Base-by-base conservation (phyloP, 2,888 invertebrate species). In the Blastobasis lacticolella region DNA sequence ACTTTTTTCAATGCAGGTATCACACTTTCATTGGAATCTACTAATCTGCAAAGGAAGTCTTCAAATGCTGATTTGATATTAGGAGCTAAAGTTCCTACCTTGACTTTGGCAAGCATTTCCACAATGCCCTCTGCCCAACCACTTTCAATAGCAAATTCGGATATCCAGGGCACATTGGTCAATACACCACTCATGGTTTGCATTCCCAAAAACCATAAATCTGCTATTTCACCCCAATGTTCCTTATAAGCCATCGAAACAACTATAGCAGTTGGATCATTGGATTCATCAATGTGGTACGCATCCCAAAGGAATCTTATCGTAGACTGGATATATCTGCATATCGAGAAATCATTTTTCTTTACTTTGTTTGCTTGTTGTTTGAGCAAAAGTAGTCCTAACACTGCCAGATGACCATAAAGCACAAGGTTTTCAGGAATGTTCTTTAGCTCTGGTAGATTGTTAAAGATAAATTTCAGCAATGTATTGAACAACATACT, bases 301-400 rank as follows among this genome's bases (percentile, higher is more conserved):
- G 97, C 97, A 82, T 97, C 96, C 97, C 97, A 97, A 4, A 97
- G 84, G 74, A 97, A 97, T 59, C 96, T 90, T 57, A 97, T 96
- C 10, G 96, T 95, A 1, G 95, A 93, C 73, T 95, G 95, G 57
- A 96, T 94, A 70, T 95, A 97, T 49, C 95, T 92, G 67, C 95
- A 96, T 63, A 96, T 95, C 9, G 95, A 93, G 71, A 95, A 95
- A 71, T 96, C 95, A 75, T 95, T 95, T 71, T 95, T 94, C 73
- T 95, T 95, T 0, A 95, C 92, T 72, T 93, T 93, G 63, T 91
- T 94, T 1, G 94, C 92, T 69, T 94, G 94, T 69, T 96, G 95
- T 69, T 96, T 96, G 0, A 97, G 84, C 42, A 97, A 80, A 10
- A 97, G 83, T 36, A 97, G 81, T 1, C 97, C 97, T 36, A 97